Conservation (phyloP, 2,888 invertebrate genomes). For the Tenodera sinensis region DNA sequence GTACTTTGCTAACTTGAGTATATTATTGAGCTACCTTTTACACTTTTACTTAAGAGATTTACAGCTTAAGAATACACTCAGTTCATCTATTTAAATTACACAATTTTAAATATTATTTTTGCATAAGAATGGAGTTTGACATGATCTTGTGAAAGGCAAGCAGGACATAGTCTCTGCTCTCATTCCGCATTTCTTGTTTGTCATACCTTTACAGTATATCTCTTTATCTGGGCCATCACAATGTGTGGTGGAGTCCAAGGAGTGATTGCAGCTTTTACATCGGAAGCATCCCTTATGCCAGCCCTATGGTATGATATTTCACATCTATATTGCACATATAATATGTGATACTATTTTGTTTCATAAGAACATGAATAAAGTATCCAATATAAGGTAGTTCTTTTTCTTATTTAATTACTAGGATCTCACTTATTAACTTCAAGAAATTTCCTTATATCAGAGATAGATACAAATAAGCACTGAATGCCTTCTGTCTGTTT, state of each 20-base stretch:
- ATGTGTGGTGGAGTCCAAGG: constrained; percentile 82
- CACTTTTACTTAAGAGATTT: no score
- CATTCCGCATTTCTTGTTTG: not conserved
- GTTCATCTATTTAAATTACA: no score
- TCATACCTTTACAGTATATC: constrained; percentile 86
- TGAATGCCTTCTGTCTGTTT: no score
- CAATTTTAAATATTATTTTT: no score
- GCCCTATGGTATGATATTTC: constrained; percentile 51
- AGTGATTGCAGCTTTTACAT: constrained; percentile 79
- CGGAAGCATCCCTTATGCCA: constrained; percentile 90
- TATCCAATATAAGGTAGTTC: no score
- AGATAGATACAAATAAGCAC: no score
- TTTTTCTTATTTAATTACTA: no score
- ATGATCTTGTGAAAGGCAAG: not conserved
- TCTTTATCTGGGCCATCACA: constrained; percentile 91
- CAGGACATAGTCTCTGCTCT: not conserved
- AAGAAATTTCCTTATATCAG: no score
- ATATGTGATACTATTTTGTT: constrained; percentile 8
- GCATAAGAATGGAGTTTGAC: not conserved
- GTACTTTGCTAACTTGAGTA: no score
- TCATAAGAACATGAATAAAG: not conserved
- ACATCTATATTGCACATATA: constrained; percentile 16
- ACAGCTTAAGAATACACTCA: no score
- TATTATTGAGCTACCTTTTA: no score
- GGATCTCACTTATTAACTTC: no score